Evolutionary conservation across 1,140 invertebrate genomes (phyloP), one percentile per base, ranked within the genome.

Genomic region (Lepidurus couesii): DNA sequence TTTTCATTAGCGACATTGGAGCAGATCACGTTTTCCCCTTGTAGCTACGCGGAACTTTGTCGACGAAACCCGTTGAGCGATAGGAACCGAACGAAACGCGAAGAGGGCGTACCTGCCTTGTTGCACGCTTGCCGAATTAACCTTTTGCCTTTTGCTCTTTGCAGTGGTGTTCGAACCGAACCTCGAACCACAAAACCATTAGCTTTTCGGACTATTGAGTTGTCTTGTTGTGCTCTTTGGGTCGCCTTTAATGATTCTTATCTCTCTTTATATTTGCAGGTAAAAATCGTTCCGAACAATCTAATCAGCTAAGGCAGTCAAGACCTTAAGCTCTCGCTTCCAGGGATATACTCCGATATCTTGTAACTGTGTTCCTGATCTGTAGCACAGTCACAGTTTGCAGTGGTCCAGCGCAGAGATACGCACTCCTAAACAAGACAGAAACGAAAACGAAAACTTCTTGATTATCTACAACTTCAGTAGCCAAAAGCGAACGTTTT

Each of bases 211-310:
- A 21, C 16, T 65, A 65, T 65, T 65, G 53, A 65, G 53, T 65
- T 65, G 53, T 21, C 53, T 65, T 11, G 8, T 34, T 13, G n/a
- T 21, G 16, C 21, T 65, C 53, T 9, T 65, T 11, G 1, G 34
- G 34, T 34, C 34, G 34, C 34, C 34, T 34, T 34, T 65, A 65
- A 65, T 65, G n/a, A 7, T 65, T 65, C 24, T 21, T 65, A 65
- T 65, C 53, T 65, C 21, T 65, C n/a, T n/a, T 65, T 65, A n/a
- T 65, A 65, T 65, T 65, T 65, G 13, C 53, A 65, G 53, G 53
- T 65, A 21, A 65, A 65, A 13, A 2, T 26, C 13, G 11, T 65
- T 13, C 47, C 47, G 24, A 65, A 13, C 47, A 21, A 9, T n/a
- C 16, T 21, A 65, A 65, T 13, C 9, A 21, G 21, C n/a, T 4